Evolutionary conservation across 2,113 vertebrate species (phyloP), one percentile per base, ranked within the genome.

Genomic region (Cyprinodon variegatus): DNA sequence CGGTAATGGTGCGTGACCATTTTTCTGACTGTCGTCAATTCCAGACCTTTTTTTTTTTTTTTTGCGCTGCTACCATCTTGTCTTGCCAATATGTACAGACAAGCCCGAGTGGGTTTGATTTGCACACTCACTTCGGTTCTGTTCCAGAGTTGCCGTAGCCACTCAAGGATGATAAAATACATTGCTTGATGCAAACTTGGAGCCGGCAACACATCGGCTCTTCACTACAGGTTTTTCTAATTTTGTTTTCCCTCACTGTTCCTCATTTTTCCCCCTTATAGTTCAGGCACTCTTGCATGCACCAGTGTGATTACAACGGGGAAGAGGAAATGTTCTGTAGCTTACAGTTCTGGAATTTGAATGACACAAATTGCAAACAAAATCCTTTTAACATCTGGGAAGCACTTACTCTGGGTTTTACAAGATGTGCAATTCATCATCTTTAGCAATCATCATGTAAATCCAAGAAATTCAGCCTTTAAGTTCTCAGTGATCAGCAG

Each of bases 141-240:
- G 78, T 82, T 81, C 83, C 82, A 67, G 83, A 63, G 45, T 70
- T 83, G 87, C 60, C 40, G 40, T 78, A 60, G 77, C 86, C 77
- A 85, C 85, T 91, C 87, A 80, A 83, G 81, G 81, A 89, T 91
- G 92, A 93, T 91, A 85, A 90, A 93, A 80, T 84, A 79, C 80
- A 77, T 64, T 61, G 79, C 79, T 75, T 72, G 88, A 84, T 82
- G 72, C 70, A 53, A 70, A 86, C 73, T 78, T 48, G 67, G 74
- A 90, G 80, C 84, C 67, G 36, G 36, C 41, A 83, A 84, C 83
- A 88, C 41, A 70, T 60, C 38, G 89, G 82, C 89, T 82, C 66
- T 77, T 85, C 74, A 85, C 88, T 84, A 81, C 83, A 89, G 85
- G 88, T 88, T 89, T 92, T 90, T 29, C 29, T 88, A 75, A 90